Conservation (phyloP, 2,113 vertebrate genomes). For the Lepisosteus oculatus region DNA sequence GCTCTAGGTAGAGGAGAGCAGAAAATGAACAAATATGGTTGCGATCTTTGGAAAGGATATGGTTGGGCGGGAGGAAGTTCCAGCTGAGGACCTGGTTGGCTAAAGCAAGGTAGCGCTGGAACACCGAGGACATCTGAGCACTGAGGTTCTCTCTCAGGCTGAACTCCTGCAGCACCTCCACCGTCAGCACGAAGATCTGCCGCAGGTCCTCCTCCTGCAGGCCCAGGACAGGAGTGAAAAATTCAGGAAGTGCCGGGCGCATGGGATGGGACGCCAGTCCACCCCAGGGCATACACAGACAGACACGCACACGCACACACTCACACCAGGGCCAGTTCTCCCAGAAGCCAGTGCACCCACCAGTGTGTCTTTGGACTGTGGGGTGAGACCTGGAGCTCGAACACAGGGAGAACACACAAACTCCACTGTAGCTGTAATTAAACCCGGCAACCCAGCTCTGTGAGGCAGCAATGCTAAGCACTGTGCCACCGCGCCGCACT, state of each 20-base stretch:
- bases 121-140: constrained; percentile 96
- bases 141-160: constrained; percentile 89
- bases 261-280: not conserved
- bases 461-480: too few relatives aligned
- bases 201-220: constrained; percentile 87
- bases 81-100: constrained; percentile 98
- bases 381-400: too few relatives aligned
- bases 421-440: too few relatives aligned
- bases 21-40: too few relatives aligned
- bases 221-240: constrained; percentile 22
- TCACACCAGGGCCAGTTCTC: not conserved
- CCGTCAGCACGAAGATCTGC: constrained; percentile 92
- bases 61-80: constrained; percentile 97
- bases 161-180: constrained; percentile 97
- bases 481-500: too few relatives aligned
- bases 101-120: constrained; percentile 94
- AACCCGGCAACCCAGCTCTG: too few relatives aligned
- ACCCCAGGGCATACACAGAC: not conserved
- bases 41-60: constrained; percentile 81
- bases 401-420: too few relatives aligned
- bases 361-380: too few relatives aligned
- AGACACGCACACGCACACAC: constrained; percentile 4
- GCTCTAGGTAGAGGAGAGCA: too few relatives aligned
- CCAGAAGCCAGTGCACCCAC: too few relatives aligned
- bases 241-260: too few relatives aligned